Conservation (phyloP, 37 sponge, comb jelly and placozoan species). For the Geodia barretti region DNA sequence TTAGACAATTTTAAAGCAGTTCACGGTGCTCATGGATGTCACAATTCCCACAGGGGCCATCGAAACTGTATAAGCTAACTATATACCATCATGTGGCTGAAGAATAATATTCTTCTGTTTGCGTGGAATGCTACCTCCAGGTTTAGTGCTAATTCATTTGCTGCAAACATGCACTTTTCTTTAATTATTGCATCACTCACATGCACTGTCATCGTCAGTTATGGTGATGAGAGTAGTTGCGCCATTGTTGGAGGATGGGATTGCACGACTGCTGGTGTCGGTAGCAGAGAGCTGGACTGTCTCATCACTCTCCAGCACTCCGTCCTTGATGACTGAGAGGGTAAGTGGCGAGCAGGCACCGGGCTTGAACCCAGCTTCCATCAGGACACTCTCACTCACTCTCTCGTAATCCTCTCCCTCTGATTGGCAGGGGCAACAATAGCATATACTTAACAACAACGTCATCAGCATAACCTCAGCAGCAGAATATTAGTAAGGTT, state of each 20-base stretch:
- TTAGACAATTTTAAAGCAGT: no score
- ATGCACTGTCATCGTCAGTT: not conserved
- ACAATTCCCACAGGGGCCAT: no score
- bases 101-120: no score
- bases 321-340: not conserved
- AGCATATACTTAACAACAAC: no score
- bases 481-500: no score
- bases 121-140: no score
- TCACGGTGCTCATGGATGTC: no score
- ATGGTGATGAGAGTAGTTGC: not conserved
- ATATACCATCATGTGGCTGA: no score
- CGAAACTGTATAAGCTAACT: no score
- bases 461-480: no score
- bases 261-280: not conserved
- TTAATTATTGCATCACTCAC: not conserved
- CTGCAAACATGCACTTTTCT: no score
- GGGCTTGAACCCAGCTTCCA: not conserved
- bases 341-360: not conserved
- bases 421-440: not conserved
- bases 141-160: no score
- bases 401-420: not conserved
- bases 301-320: not conserved
- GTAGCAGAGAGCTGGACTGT: not conserved
- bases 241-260: not conserved
- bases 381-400: not conserved